Conservation (phyloP, 2,797 vertebrate genomes). For the Spinus olivaceus region DNA sequence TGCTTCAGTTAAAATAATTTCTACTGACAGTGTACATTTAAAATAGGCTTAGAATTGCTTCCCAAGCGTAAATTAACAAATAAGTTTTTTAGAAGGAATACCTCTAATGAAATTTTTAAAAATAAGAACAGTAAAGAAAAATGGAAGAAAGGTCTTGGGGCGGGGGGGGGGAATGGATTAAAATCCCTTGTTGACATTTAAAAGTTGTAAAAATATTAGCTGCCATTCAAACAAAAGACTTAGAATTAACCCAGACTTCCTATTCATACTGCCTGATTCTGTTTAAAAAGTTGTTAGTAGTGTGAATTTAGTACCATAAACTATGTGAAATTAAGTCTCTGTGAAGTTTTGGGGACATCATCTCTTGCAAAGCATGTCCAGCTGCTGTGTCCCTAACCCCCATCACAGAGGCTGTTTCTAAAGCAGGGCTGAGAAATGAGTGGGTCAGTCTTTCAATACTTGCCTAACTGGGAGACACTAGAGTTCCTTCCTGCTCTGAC, state of each 20-base stretch:
- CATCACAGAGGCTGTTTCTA: neutral
- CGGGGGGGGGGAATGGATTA: accelerated
- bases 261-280: neutral
- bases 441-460: neutral
- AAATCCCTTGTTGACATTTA: neutral
- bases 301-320: neutral
- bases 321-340: neutral
- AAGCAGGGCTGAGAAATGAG: neutral
- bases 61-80: neutral
- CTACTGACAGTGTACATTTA: neutral
- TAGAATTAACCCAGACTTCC: neutral
- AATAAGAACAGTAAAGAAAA: neutral
- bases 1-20: neutral
- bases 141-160: neutral
- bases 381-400: neutral
- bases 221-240: neutral
- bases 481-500: neutral
- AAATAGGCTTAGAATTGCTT: neutral
- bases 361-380: neutral
- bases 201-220: neutral
- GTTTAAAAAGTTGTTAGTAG: neutral
- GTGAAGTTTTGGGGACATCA: neutral
- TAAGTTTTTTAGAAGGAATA: accelerated
- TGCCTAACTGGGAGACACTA: neutral
- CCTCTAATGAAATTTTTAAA: neutral